Conservation (phyloP, 2,113 vertebrate genomes). For the Lophius piscatorius region DNA sequence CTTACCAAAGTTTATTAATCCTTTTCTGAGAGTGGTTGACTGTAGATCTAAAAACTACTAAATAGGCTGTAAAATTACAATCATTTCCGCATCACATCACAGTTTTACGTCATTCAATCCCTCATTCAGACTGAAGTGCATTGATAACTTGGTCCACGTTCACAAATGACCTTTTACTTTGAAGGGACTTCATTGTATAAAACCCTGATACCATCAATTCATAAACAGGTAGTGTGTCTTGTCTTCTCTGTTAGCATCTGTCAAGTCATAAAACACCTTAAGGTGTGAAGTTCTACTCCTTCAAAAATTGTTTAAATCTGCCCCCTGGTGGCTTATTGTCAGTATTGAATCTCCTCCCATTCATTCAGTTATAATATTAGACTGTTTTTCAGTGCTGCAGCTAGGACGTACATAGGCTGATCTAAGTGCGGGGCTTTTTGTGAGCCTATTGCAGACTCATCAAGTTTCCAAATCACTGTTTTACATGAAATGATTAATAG, state of each 20-base stretch:
- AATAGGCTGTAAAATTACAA: neutral
- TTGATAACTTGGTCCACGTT: neutral
- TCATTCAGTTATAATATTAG: slow-evolving; percentile 20
- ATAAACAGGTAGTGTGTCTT: neutral
- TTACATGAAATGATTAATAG: slow-evolving; percentile 22
- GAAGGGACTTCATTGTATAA: neutral
- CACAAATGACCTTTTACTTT: neutral
- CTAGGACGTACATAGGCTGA: neutral
- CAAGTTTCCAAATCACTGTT: slow-evolving; percentile 33
- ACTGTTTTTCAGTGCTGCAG: slow-evolving; percentile 7
- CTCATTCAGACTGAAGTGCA: too few relatives aligned
- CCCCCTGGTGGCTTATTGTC: slow-evolving; percentile 65
- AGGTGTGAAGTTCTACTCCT: slow-evolving; percentile 46
- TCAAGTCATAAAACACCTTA: slow-evolving; percentile 37
- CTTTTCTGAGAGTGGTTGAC: neutral
- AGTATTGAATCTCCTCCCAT: slow-evolving; percentile 41
- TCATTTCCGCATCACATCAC: too few relatives aligned
- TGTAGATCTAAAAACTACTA: neutral
- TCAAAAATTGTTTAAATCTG: slow-evolving; percentile 55
- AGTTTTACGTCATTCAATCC: too few relatives aligned
- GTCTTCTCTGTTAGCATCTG: slow-evolving; percentile 1
- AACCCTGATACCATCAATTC: too few relatives aligned
- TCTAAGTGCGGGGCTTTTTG: too few relatives aligned
- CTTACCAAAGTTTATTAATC: slow-evolving; percentile 5
- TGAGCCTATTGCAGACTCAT: slow-evolving; percentile 14